These are phyloP conservation scores for Tipula helvola DNA, from an alignment of 2,888 invertebrate species.

Conservation along the genomic window DNA sequence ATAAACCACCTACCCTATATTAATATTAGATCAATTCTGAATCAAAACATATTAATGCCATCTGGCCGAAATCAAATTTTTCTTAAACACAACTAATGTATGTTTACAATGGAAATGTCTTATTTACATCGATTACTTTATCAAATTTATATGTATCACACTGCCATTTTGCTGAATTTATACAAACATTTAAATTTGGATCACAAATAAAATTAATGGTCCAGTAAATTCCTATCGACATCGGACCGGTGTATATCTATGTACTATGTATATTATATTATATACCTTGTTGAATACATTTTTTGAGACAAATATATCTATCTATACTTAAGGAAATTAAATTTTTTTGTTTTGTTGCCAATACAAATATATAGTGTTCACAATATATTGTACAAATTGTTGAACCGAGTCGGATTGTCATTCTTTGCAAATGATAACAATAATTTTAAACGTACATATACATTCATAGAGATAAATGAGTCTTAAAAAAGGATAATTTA, in stretches of 20 bases:
- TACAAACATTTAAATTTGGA: neutral
- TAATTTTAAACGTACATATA: neutral
- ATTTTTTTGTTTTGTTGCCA: neutral
- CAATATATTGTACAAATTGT: neutral
- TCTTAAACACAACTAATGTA: neutral
- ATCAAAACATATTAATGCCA: neutral
- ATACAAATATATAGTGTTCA: neutral
- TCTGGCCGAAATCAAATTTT: neutral
- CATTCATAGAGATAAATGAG: neutral
- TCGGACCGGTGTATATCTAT: neutral
- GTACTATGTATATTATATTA: neutral
- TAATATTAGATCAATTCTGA: too few relatives aligned
- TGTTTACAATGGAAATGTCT: neutral
- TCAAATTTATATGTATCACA: neutral
- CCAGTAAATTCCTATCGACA: neutral
- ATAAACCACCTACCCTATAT: too few relatives aligned
- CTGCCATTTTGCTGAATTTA: too few relatives aligned
- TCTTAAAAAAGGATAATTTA: neutral
- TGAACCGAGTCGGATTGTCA: neutral
- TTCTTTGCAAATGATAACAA: neutral
- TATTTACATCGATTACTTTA: neutral
- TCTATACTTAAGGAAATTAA: neutral
- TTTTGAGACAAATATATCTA: neutral
- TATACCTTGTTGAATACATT: neutral
- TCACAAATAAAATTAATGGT: neutral